Conservation (phyloP, 2,888 invertebrate species). For the Agonopterix alstromeriana region DNA sequence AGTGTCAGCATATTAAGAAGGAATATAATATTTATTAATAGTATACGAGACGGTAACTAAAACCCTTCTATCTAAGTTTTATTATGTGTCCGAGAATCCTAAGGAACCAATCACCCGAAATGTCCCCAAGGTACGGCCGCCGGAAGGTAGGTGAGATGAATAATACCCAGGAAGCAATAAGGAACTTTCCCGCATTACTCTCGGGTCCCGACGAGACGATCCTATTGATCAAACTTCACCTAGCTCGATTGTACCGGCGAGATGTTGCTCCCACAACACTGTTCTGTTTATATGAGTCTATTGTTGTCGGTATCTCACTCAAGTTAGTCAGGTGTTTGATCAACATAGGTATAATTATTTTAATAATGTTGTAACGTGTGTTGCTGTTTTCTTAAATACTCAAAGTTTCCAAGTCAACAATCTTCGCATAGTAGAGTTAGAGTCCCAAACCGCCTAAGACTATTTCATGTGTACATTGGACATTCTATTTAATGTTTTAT, state of each 20-base stretch:
- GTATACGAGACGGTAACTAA: too few relatives aligned
- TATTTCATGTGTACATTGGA: neutral
- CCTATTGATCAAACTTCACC: conserved; percentile 19
- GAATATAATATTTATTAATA: too few relatives aligned
- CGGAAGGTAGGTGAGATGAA: conserved; percentile 33
- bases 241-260: conserved; percentile 28
- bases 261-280: conserved; percentile 21
- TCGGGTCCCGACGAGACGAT: conserved; percentile 14
- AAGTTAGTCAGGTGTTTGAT: neutral
- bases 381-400: too few relatives aligned
- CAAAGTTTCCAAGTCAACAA: too few relatives aligned
- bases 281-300: conserved; percentile 34
- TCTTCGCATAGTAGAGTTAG: too few relatives aligned
- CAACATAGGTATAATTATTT: too few relatives aligned
- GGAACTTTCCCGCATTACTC: conserved; percentile 35
- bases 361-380: too few relatives aligned
- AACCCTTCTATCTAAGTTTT: too few relatives aligned
- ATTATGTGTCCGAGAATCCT: too few relatives aligned
- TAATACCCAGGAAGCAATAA: conserved; percentile 38
- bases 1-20: too few relatives aligned
- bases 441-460: too few relatives aligned
- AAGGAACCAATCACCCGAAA: conserved; percentile 19
- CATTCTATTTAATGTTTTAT: too few relatives aligned
- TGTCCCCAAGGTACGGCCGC: conserved; percentile 19
- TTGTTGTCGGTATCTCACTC: conserved; percentile 30